Evolutionary conservation across 1,140 invertebrate species (phyloP).

Genomic region (Drosophila equinoxialis): DNA sequence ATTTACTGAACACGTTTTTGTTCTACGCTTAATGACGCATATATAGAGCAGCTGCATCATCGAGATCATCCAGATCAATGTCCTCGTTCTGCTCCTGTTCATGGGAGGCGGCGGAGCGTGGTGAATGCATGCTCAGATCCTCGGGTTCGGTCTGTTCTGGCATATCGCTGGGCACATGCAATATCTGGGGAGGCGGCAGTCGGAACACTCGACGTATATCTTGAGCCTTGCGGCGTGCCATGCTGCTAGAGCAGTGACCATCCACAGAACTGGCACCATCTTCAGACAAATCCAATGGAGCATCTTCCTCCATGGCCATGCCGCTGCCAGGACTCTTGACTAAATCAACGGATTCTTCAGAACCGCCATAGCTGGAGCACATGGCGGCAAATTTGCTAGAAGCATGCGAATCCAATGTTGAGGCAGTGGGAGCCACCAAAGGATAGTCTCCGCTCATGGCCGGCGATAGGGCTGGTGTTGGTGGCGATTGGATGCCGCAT

Average conservation of each 20-base stretch:
- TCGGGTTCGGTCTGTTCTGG: constrained; percentile 94
- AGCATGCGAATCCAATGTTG: constrained; percentile 48
- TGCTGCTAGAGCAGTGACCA: constrained; percentile 60
- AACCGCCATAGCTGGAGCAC: constrained; percentile 68
- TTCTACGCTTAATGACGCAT: constrained; percentile 45
- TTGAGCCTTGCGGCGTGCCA: constrained; percentile 83
- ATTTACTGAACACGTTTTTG: neutral
- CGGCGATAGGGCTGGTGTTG: constrained; percentile 65
- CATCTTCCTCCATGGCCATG: constrained; percentile 57
- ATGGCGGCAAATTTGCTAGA: constrained; percentile 68
- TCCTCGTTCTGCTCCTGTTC: constrained; percentile 58
- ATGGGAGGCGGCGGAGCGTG: constrained; percentile 63
- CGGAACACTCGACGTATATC: constrained; percentile 84
- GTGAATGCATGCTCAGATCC: constrained; percentile 88
- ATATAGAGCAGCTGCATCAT: constrained; percentile 77
- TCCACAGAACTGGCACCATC: constrained; percentile 70
- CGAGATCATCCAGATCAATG: constrained; percentile 79
- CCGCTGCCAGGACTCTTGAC: constrained; percentile 36
- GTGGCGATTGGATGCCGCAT: constrained; percentile 85
- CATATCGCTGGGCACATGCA: constrained; percentile 78
- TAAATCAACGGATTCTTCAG: constrained; percentile 76
- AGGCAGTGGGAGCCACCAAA: constrained; percentile 48
- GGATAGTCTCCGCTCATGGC: constrained; percentile 69
- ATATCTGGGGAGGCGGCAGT: constrained; percentile 71
- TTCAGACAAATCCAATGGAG: constrained; percentile 73